Evolutionary conservation across 2,888 invertebrate species (phyloP), one percentile per base, ranked within the genome.

Genomic region (Microctonus brassicae): DNA sequence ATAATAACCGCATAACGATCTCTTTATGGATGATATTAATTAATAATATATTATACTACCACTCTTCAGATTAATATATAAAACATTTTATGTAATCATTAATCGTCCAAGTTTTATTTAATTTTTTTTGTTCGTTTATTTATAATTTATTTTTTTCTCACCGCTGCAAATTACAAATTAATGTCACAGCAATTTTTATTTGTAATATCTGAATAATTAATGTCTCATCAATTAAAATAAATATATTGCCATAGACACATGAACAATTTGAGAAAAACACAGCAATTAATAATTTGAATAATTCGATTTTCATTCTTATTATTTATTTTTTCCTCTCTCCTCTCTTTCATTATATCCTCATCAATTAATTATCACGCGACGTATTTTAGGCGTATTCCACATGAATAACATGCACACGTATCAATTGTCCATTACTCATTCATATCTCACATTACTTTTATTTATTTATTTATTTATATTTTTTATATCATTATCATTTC

Each of bases 1-100:
- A 82, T 82, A 79, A 83, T 42, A 81, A 83, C 83, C 78, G 47
- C 76, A 77, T 80, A 81, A 79, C 79, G 77, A 82, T 83, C 78
- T 77, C 76, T 78, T 79, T 78, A 80, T 80, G 79, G 80, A 82
- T 80, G 78, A 76, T 80, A 80, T 80, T 78, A 79, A 80, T 80
- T 78, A 79, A 79, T 80, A 80, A 81, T 79, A 79, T 80, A 79
- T 78, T 81, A 81, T 80, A 80, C 81, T 79, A 79, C 77, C 79
- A 78, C 77, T 75, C 78, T 24, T 1, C 6, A 17, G 47, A 47
- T 47, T 47, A 47, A 47, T 47, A 47, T 47, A 47, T 47, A 47
- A 47, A 47, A 47, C 47, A 34, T 52, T 58, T 66, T 36, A 66
- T 36, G n/a, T 66, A 13, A 57, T 24, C 39, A 58, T 66, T 62